Evolutionary conservation across 92 coral and sea anemone species (phyloP).

Genomic region (Porites divaricata): DNA sequence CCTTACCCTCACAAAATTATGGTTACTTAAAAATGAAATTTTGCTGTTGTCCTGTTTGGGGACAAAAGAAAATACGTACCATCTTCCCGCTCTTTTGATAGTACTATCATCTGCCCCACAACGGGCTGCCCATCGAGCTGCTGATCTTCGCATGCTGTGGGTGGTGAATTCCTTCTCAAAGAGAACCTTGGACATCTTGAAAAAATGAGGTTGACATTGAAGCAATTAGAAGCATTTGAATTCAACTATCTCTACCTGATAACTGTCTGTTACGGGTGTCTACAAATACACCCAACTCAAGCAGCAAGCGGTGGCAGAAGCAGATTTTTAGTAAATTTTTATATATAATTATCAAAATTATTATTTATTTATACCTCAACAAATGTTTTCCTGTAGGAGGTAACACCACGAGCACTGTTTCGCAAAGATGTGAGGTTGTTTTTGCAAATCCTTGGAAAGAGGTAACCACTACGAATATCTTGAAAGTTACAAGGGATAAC

Average conservation of each 20-base stretch:
- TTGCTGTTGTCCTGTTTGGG: background rate
- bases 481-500: constrained; percentile 1
- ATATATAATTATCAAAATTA: constrained; percentile 12
- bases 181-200: constrained; percentile 38
- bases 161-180: too few species aligned
- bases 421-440: constrained; percentile 14
- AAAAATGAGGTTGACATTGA: constrained; percentile 14
- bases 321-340: background rate
- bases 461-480: constrained; percentile 15
- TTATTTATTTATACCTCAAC: background rate
- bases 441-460: constrained; percentile 12
- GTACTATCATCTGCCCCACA: constrained; percentile 63
- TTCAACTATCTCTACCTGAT: constrained; percentile 17
- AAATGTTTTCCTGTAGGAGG: constrained; percentile 50
- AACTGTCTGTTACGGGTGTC: background rate
- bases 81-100: constrained; percentile 49
- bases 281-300: constrained; percentile 13
- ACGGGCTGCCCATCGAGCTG: constrained; percentile 72
- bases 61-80: constrained; percentile 43
- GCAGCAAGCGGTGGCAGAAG: constrained; percentile 11
- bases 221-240: constrained; percentile 1
- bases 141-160: constrained; percentile 54
- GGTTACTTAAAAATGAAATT: constrained; percentile 9
- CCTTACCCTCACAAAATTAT: constrained; percentile 9
- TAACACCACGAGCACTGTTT: constrained; percentile 48